Evolutionary conservation across 2,113 vertebrate species (phyloP).

Genomic region (Ptilonorhynchus violaceus): DNA sequence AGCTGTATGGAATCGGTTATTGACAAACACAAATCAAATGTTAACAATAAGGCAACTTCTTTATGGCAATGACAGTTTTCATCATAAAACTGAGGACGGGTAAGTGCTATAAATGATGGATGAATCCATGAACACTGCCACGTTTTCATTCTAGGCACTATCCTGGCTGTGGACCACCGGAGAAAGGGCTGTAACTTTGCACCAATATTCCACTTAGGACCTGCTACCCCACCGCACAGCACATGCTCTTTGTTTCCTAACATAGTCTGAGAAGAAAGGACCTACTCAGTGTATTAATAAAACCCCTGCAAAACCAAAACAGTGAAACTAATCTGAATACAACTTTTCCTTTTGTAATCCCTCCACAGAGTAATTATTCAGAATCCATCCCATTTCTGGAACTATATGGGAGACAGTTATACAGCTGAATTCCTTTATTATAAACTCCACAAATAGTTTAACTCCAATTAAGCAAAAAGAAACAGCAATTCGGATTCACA

Average conservation of each 20-base stretch:
- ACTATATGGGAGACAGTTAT: neutral
- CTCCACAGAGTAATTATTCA: neutral
- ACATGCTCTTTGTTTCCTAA: neutral
- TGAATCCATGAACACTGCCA: neutral
- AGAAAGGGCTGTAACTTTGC: neutral
- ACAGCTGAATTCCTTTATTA: neutral
- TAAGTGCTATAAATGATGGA: neutral
- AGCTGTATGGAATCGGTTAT: neutral
- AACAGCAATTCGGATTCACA: neutral
- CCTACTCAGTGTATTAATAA: neutral
- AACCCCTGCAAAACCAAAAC: neutral
- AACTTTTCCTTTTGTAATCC: neutral
- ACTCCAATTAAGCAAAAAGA: neutral
- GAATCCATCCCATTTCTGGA: neutral
- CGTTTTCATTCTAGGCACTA: neutral
- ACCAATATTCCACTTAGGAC: neutral
- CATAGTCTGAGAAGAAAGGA: neutral
- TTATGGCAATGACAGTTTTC: neutral
- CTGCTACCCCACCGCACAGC: neutral
- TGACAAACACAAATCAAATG: neutral
- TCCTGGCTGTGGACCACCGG: neutral
- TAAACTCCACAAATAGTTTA: neutral
- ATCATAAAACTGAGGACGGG: neutral
- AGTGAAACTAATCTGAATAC: neutral
- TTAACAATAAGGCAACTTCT: neutral